Base-by-base conservation (phyloP, 2,113 vertebrate species). In the Craseonycteris thonglongyai region DNA sequence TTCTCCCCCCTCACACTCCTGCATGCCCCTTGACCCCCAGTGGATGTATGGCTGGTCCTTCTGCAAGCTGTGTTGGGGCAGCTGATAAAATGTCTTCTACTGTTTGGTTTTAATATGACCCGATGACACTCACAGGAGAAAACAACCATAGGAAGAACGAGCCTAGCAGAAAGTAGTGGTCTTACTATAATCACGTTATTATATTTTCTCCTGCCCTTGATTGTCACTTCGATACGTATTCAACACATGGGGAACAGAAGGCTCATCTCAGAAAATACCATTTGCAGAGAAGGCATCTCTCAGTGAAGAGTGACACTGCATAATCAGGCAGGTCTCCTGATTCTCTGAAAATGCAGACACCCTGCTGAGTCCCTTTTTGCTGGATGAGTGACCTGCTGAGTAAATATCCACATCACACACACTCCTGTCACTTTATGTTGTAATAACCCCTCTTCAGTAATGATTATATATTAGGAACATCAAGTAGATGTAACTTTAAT, bases 401-500 rank as follows among this genome's bases (percentile, higher is more conserved):
- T 72, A 89, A 92, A 65, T 92, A 72, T 66, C 69, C 58, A 54
- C 7, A 83, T 95, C 75, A 84, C 83, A 96, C 61, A 80, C 24
- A 66, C 66, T 95, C 65, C 47, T 90, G 76, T 88, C 90, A 83
- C 63, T 80, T 91, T 9, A 9, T 58, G 30, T 28, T n/a, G 13
- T 83, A 89, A 45, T 81, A 93, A 79, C 63, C 15, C 86, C 65
- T 88, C 30, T 90, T 89, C 69, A 68, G 75, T 87, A 95, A 75
- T 87, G 80, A 68, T 76, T 92, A 80, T 30, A 38, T 78, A 85
- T 80, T 91, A 81, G 54, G 59, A 40, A 90, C 56, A 59, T 88
- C 63, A 92, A 80, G 75, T 74, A 80, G 76, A 65, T 78, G 72
- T 89, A 87, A 90, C 76, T 88, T 93, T 78, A 93, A 96, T 81